Conservation (phyloP, 2,888 invertebrate genomes). For the Amaurobius ferox region DNA sequence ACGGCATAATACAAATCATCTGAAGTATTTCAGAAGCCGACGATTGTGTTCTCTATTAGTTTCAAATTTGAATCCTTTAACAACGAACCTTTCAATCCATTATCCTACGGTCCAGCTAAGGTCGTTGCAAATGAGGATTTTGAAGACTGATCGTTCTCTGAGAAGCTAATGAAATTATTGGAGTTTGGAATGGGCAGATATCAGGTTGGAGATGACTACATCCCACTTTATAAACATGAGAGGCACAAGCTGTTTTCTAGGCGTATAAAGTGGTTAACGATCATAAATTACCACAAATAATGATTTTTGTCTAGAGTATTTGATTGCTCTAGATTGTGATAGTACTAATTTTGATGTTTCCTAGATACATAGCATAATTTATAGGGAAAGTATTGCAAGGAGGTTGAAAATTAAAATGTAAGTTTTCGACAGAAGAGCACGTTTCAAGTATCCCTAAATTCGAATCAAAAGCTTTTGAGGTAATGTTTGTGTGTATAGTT, state of each 20-base stretch:
- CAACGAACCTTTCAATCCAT: background rate
- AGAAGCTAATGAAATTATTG: constrained; percentile 5
- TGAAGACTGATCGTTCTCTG: background rate
- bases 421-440: too few species aligned
- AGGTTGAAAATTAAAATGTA: too few species aligned
- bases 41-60: background rate
- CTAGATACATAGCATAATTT: too few species aligned
- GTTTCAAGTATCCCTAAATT: too few species aligned
- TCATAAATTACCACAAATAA: constrained; percentile 13
- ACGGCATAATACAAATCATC: background rate
- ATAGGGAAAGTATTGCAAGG: too few species aligned
- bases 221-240: constrained; percentile 18
- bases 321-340: too few species aligned
- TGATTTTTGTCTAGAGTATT: background rate
- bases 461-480: too few species aligned
- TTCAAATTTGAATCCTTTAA: background rate
- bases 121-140: background rate
- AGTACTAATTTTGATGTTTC: too few species aligned
- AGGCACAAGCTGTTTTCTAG: constrained; percentile 24
- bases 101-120: background rate
- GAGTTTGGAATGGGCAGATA: background rate
- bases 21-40: background rate
- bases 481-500: too few species aligned
- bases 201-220: background rate
- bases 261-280: background rate